These are phyloP conservation scores for Semnopithecus entellus DNA, from an alignment of 2,113 vertebrate genomes.

Conservation along the genomic window DNA sequence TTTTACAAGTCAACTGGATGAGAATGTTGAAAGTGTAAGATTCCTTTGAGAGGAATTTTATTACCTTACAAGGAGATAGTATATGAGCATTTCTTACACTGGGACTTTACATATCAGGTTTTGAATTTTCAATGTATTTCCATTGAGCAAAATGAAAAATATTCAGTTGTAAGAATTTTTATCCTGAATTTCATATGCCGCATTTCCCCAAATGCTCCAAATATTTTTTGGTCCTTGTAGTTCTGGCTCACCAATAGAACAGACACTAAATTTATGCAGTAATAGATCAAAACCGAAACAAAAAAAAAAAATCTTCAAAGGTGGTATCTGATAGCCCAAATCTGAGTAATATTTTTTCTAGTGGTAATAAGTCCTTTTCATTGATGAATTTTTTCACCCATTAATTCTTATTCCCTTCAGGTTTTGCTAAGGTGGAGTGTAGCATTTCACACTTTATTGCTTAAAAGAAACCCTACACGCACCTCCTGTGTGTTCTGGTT, in stretches of 20 bases:
- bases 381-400: constrained; percentile 32
- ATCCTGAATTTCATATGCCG: not conserved
- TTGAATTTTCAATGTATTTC: constrained; percentile 36
- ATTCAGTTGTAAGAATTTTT: not conserved
- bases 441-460: constrained; percentile 55
- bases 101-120: not conserved
- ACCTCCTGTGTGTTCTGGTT: constrained; percentile 90
- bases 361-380: not conserved
- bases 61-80: not conserved
- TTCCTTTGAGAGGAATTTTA: constrained; percentile 50
- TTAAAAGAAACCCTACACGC: constrained; percentile 85
- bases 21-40: constrained; percentile 36
- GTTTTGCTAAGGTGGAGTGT: constrained; percentile 83
- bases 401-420: constrained; percentile 84
- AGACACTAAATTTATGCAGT: not conserved
- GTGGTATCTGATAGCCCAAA: not conserved
- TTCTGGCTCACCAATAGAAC: not conserved
- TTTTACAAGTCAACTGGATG: constrained; percentile 34
- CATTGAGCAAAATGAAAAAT: constrained; percentile 25
- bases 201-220: not conserved
- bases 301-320: not conserved
- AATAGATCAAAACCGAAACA: not conserved
- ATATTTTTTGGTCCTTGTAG: not conserved
- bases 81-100: not conserved
- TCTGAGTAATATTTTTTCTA: not conserved